Base-by-base conservation (phyloP, 2,797 vertebrate genomes). In the Sternotherus odoratus region DNA sequence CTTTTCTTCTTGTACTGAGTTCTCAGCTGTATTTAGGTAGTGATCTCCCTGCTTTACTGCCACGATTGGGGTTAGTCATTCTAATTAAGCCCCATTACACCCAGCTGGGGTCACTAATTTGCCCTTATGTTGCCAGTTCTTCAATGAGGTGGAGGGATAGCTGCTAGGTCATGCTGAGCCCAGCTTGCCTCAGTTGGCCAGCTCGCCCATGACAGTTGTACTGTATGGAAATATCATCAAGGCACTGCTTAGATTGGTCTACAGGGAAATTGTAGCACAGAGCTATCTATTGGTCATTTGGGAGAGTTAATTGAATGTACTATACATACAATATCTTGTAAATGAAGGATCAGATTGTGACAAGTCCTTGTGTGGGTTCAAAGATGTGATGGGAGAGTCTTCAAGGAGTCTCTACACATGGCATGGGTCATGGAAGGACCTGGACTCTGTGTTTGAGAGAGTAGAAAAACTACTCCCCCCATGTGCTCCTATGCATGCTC, bases 181-280 rank as follows among this genome's bases (percentile, higher is more conserved):
- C 57, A 60, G 13, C 30, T 60, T 60, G 30, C 57, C 30, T 63
- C 15, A 63, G 33, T n/a, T 63, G 60, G 60, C 60, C 60, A 63
- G 60, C 33, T 16, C 7, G 4, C 33, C 30, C 60, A 63, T n/a
- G 33, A 63, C 33, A n/a, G 12, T 57, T 30, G 5, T 57, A 57
- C 5, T 69, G 33, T 81, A 85, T 15, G 2, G 19, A 60, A 46
- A 39, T 80, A 56, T 15, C 36, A 75, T 39, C 24, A 66, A 75
- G 53, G 51, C 43, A 50, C 51, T 66, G 21, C 36, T 79, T 16
- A 60, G 69, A 63, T 5, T 75, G 0, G 0, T 10, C 24, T 16
- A 17, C 60, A 39, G n/a, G 48, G 66, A 83, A 80, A 60, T 13
- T 60, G 36, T 72, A 72, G 11, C 23, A 72, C 43, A 88, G 53